phyloP scores from a whole-genome alignment of 2,113 vertebrate species.

The Calypte anna region DNA sequence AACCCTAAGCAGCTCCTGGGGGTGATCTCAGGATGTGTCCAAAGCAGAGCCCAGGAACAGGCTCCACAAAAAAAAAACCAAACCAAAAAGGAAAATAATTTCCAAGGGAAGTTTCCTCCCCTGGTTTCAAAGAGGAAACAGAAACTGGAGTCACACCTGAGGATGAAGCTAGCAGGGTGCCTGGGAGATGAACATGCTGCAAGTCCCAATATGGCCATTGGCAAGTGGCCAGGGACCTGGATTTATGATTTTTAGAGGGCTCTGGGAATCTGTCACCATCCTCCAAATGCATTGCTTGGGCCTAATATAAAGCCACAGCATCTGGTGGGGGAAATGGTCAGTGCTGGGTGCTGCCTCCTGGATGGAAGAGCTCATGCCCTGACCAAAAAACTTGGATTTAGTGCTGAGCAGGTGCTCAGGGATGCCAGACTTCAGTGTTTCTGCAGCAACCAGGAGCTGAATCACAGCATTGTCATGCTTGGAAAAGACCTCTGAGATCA shows the following conservation, averaged over 20 bases:
- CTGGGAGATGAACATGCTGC: background rate
- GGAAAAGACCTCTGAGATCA: no score
- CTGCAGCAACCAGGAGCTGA: background rate
- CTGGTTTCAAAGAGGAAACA: background rate
- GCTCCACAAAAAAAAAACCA: background rate
- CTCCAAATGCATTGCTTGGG: background rate
- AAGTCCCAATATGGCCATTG: background rate
- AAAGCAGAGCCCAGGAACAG: background rate
- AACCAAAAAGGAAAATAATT: background rate
- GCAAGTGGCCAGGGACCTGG: accelerated
- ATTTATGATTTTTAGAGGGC: background rate
- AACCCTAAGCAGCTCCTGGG: background rate
- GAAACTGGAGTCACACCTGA: background rate
- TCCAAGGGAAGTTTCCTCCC: background rate
- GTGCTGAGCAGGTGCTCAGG: background rate
- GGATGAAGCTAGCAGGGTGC: background rate
- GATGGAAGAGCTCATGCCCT: background rate
- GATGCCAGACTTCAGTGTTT: background rate
- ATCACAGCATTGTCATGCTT: background rate
- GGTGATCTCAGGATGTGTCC: background rate
- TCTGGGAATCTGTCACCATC: background rate
- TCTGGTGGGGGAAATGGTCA: background rate
- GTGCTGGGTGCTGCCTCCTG: background rate
- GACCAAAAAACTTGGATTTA: background rate
- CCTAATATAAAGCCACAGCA: background rate